A percentile compares a stretch with the other conserved stretches of the same genome.
Conservation (phyloP, 2,797 vertebrate species). For the Lepilemur septentrionalis region DNA sequence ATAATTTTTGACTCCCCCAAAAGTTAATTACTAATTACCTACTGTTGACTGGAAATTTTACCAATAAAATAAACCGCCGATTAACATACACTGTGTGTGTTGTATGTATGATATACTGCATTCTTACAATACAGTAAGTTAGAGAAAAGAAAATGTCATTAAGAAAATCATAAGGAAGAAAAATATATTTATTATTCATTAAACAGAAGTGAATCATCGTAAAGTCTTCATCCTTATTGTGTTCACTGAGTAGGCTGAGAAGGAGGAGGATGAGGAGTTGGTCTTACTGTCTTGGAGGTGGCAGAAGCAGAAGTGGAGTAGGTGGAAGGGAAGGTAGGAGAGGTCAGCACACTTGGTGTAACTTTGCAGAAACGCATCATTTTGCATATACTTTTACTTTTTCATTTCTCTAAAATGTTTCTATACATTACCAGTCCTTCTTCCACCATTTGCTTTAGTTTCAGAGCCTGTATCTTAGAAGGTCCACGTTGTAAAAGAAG, state of each 20-base stretch:
- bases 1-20: not conserved
- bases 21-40: not conserved
- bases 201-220: not conserved
- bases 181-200: not conserved
- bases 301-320: not conserved
- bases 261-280: not conserved
- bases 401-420: not conserved
- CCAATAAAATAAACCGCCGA: not conserved
- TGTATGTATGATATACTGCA: not conserved
- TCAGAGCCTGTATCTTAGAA: not conserved
- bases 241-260: not conserved
- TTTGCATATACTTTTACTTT: not conserved
- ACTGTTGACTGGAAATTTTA: not conserved
- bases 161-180: too few relatives aligned
- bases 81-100: not conserved
- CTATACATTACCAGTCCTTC: not conserved
- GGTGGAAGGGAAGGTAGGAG: not conserved
- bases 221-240: not conserved
- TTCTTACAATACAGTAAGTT: not conserved
- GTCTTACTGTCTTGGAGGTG: not conserved
- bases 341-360: not conserved
- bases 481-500: not conserved
- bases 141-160: not conserved
- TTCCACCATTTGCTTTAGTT: not conserved
- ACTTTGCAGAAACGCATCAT: not conserved